These are phyloP conservation scores for Rhagonycha fulva DNA, from an alignment of 2,888 invertebrate genomes.

Conservation along the genomic window DNA sequence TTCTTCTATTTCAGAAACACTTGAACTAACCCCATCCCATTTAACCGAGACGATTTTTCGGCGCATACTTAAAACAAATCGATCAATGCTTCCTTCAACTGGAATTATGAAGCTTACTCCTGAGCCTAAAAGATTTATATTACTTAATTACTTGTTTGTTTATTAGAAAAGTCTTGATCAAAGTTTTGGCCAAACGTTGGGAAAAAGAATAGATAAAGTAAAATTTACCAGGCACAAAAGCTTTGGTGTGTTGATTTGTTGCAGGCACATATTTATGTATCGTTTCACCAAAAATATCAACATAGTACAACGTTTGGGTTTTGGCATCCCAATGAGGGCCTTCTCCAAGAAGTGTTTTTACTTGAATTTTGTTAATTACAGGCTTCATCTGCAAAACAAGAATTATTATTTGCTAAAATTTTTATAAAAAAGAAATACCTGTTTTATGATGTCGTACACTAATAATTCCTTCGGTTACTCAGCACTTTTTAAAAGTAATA, in stretches of 20 bases:
- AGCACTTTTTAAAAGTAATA: not conserved
- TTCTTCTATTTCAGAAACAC: conserved; percentile 53
- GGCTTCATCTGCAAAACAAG: conserved; percentile 34
- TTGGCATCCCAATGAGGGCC: conserved; percentile 72
- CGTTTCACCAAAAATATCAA: conserved; percentile 59
- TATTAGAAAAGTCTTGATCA: too few species aligned
- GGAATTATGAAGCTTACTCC: conserved; percentile 58
- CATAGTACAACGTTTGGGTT: conserved; percentile 66
- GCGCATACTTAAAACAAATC: conserved; percentile 65
- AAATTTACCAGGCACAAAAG: conserved; percentile 35
- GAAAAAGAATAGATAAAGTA: too few species aligned
- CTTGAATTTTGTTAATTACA: conserved; percentile 55
- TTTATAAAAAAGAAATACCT: not conserved
- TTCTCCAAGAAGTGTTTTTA: conserved; percentile 65
- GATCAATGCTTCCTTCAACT: conserved; percentile 60
- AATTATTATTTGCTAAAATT: not conserved
- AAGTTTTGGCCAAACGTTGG: too few species aligned
- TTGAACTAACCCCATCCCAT: conserved; percentile 65
- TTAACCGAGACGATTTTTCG: conserved; percentile 61
- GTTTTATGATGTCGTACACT: not conserved
- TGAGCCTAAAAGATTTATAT: not conserved
- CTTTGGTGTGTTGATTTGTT: conserved; percentile 39
- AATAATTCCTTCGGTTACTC: not conserved
- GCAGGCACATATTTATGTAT: conserved; percentile 42
- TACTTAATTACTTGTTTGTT: too few species aligned